A percentile compares a stretch with the other conserved stretches of the same genome.
phyloP scores from a whole-genome alignment of 2,888 invertebrate genomes.

The Drosophila neonasuta region DNA sequence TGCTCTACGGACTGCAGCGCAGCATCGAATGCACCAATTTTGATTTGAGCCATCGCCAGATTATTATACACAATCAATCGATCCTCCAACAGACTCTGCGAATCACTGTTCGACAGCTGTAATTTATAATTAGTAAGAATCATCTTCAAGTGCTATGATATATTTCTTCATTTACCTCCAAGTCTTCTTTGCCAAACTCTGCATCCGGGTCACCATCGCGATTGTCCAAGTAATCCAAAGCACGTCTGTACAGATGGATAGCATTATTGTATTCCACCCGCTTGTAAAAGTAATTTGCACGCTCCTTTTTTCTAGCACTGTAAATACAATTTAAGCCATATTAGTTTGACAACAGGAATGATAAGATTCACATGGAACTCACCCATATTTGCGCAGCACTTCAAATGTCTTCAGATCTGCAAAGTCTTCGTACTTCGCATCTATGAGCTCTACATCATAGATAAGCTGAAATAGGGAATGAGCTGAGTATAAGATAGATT shows the following conservation, averaged over 20 bases:
- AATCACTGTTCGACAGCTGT: conserved; percentile 84
- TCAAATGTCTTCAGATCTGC: conserved; percentile 86
- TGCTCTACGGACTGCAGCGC: conserved; percentile 92
- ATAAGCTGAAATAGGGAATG: conserved; percentile 67
- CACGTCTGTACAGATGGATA: conserved; percentile 93
- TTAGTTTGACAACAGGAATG: background rate
- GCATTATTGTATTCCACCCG: conserved; percentile 91
- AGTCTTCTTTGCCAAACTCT: conserved; percentile 83
- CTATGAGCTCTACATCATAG: conserved; percentile 88
- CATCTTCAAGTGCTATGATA: background rate
- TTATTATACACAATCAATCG: conserved; percentile 94
- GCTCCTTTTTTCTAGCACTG: conserved; percentile 89
- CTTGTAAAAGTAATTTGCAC: conserved; percentile 95
- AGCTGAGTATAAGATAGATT: conserved; percentile 59
- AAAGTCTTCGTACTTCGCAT: conserved; percentile 86
- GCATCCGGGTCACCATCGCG: conserved; percentile 86
- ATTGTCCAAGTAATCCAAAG: conserved; percentile 91
- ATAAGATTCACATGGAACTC: conserved; percentile 46
- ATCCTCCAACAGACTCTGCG: conserved; percentile 89
- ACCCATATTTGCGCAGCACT: conserved; percentile 90
- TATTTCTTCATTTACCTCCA: conserved; percentile 58
- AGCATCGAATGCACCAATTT: conserved; percentile 92
- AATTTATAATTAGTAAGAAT: background rate
- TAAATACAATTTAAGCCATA: background rate
- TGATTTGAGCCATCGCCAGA: conserved; percentile 95